Base-by-base conservation (phyloP, 2,797 vertebrate species). In the Rhinoraja longicauda region DNA sequence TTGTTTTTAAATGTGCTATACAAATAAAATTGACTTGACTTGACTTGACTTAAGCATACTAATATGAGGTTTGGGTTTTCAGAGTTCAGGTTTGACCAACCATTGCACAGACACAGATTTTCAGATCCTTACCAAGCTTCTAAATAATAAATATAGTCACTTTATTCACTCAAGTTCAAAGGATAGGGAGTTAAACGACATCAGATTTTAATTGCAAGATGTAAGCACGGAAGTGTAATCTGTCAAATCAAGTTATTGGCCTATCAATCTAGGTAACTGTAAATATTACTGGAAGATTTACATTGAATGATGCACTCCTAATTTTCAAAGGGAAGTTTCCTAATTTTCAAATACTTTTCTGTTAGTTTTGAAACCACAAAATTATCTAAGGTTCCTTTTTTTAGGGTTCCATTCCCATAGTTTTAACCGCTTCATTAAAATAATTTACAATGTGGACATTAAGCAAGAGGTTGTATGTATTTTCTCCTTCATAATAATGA, bases 401-500 rank as follows among this genome's bases (percentile, higher is more conserved):
- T 86, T 78, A 78, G 39, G 77, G 13, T 78, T 78, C 39, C 32
- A 36, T 4, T 19, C 15, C 15, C 77, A 36, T 19, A 19, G 19
- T 39, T 78, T 78, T 36, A 36, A 15, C 53, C 17, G 3, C 19
- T 72, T 72, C 21, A 72, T 24, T 21, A 24, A 21, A 88, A 70
- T 70, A 24, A 67, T 67, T 67, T 36, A 19, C 7, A 67, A 67
- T 21, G 81, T 67, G n/a, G 17, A 88, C 36, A 86, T 59, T 84
- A 84, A 59, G 53, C 21, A 59, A 53, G 53, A 79, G 36, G 45
- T 45, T 45, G 77, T 36, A 8, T 79, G 77, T 24, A 53, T 82
- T 82, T 53, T 39, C 79, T 82, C 79, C 45, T 57, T 57, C 82
- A 32, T 32, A 86, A 84, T 59, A 84, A 84, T 57, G 59, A 84